Evolutionary conservation across 2,888 invertebrate species (phyloP).

Genomic region (Galeopsomyia nigrocyanea): DNA sequence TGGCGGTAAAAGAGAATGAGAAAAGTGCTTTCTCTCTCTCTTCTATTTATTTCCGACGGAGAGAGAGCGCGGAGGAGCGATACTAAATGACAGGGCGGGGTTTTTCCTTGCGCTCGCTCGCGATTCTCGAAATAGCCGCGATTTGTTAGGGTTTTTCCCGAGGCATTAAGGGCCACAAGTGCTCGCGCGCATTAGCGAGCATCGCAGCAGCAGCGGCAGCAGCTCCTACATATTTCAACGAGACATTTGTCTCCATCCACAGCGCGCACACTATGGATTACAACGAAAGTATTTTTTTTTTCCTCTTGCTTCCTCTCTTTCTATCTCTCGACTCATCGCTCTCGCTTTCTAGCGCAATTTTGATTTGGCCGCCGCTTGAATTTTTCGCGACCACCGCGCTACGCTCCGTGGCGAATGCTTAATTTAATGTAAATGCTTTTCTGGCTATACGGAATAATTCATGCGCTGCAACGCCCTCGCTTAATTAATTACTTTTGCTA

Average conservation of each 20-base stretch:
- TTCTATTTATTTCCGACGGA: conserved; percentile 13
- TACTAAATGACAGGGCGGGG: conserved; percentile 51
- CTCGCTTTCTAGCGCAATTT: neutral
- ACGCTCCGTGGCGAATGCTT: no score
- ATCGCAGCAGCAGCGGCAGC: neutral
- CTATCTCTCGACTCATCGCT: neutral
- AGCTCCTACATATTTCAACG: conserved; percentile 56
- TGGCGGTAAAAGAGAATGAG: neutral
- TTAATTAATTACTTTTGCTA: conserved; percentile 59
- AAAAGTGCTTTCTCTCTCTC: neutral
- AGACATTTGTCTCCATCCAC: conserved; percentile 54
- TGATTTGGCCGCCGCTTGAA: conserved; percentile 16
- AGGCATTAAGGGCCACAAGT: conserved; percentile 26
- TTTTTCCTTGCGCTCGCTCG: conserved; percentile 47
- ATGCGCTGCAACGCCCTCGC: conserved; percentile 51
- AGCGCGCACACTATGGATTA: conserved; percentile 15
- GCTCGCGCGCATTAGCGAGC: conserved; percentile 20
- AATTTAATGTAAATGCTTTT: no score
- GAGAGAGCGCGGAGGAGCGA: conserved; percentile 13
- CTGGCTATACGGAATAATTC: conserved; percentile 53
- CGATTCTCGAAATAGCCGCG: conserved; percentile 52
- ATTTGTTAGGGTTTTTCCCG: conserved; percentile 58
- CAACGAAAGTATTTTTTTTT: no score
- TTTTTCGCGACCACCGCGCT: conserved; percentile 2
- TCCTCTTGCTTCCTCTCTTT: conserved; percentile 13